Evolutionary conservation across 2,113 vertebrate species (phyloP), one percentile per base, ranked within the genome.

Genomic region (Opisthocomus hoazin): DNA sequence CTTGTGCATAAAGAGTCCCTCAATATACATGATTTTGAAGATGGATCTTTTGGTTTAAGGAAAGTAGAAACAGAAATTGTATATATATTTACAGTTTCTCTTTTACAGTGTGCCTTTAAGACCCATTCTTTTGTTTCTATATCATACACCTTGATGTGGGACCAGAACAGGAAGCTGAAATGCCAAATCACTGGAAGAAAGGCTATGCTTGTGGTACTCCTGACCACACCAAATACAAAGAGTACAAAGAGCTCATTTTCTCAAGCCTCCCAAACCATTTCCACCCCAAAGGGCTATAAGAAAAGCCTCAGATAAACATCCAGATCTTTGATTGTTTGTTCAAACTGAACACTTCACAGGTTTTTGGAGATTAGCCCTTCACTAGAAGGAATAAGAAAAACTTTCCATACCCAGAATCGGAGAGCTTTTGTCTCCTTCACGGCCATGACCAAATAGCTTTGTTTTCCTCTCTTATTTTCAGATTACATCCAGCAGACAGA

Each of bases 241-340:
- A 96, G 50, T 53, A 97, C 96, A 95, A 94, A 93, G 89, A 94
- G 36, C 53, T 94, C 71, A 82, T 95, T 96, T 61, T 96, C 53
- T 84, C 69, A 76, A 84, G 15, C 51, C 37, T 92, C n/a, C 32
- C 57, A 82, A 95, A 91, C 11, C 50, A 85, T 83, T 96, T 97
- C 96, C 84, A 96, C 63, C 70, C 77, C 58, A 91, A 85, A 87
- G 54, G 39, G 53, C 61, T 50, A 45, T 1, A 76, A 76, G 80
- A 91, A 96, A 91, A 96, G 24, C 81, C 81, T 94, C 87, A 96
- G 91, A 95, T 96, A 95, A 96, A 94, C 93, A 96, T 96, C 89
- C 95, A 93, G 80, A 94, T 73, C 81, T 94, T 79, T 91, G 80
- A 91, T 87, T 94, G 93, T 96, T 96, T 96, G 93, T 93, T 79